Evolutionary conservation across 2,797 vertebrate genomes (phyloP).

Genomic region (Cyclura pinguis): DNA sequence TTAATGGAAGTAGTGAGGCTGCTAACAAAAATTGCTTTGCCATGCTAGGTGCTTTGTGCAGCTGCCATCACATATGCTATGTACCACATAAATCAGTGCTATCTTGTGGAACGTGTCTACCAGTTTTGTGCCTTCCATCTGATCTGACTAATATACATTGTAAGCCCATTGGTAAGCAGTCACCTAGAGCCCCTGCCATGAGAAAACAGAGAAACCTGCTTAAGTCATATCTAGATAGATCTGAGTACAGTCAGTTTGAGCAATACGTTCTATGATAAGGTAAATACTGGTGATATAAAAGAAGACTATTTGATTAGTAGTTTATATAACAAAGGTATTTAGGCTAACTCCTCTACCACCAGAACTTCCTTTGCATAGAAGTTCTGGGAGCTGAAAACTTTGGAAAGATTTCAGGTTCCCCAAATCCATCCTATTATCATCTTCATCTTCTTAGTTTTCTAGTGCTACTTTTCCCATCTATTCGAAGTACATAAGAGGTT

Average conservation of each 20-base stretch:
- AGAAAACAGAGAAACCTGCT: not conserved
- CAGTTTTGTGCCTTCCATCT: not conserved
- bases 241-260: no score
- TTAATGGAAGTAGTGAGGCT: not conserved
- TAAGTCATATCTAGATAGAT: no score
- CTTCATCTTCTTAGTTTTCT: not conserved
- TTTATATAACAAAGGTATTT: not conserved
- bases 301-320: no score
- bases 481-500: not conserved
- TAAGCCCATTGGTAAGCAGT: not conserved
- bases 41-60: not conserved
- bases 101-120: not conserved
- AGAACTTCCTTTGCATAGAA: not conserved
- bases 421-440: not conserved
- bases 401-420: not conserved
- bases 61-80: not conserved
- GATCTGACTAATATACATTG: not conserved
- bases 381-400: not conserved
- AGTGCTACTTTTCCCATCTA: not conserved
- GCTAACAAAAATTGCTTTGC: not conserved
- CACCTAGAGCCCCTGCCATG: not conserved
- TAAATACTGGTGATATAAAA: not conserved
- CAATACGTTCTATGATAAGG: not conserved
- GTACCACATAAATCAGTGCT: not conserved
- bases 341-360: not conserved